A percentile compares a stretch with the other conserved stretches of the same genome.
phyloP scores from a whole-genome alignment of 2,888 invertebrate species.

The Lasiommata megera region DNA sequence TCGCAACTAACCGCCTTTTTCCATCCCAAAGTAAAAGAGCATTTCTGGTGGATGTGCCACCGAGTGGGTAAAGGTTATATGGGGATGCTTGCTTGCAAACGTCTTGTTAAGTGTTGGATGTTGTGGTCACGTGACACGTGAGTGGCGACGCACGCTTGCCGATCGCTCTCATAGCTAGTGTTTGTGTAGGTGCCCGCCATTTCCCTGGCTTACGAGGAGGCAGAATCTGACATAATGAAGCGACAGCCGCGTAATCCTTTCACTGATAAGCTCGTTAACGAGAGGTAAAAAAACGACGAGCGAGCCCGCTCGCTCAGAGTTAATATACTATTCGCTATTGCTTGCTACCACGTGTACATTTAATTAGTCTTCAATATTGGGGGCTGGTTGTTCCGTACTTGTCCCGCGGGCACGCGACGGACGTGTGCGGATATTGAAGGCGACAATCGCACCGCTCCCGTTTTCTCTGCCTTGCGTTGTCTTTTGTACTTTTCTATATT shows the following conservation, averaged over 20 bases:
- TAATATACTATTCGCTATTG: conserved; percentile 77
- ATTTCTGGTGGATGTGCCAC: not conserved
- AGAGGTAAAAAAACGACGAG: conserved; percentile 89
- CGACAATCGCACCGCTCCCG: conserved; percentile 75
- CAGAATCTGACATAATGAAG: conserved; percentile 99
- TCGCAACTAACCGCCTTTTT: too few relatives aligned
- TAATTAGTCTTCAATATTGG: conserved; percentile 71
- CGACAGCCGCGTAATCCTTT: conserved; percentile 98
- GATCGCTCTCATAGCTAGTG: conserved; percentile 76
- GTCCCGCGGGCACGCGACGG: conserved; percentile 54
- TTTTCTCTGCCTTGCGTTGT: conserved; percentile 74
- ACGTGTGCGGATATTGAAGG: conserved; percentile 68
- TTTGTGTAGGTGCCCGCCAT: conserved; percentile 96
- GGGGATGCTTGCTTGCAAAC: conserved; percentile 39
- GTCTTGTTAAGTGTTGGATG: conserved; percentile 68
- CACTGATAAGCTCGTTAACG: conserved; percentile 98
- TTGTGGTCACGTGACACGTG: conserved; percentile 57
- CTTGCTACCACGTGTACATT: conserved; percentile 75
- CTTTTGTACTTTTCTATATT: conserved; percentile 63
- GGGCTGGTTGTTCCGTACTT: conserved; percentile 74
- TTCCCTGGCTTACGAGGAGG: conserved; percentile 98
- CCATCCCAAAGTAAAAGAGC: too few relatives aligned
- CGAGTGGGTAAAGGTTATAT: not conserved
- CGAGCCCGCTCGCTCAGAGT: conserved; percentile 65
- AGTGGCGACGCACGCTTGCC: conserved; percentile 37